A percentile compares a stretch with the other conserved stretches of the same genome.
phyloP scores from a whole-genome alignment of 2,113 vertebrate species.

The Acrocephalus kingi region DNA sequence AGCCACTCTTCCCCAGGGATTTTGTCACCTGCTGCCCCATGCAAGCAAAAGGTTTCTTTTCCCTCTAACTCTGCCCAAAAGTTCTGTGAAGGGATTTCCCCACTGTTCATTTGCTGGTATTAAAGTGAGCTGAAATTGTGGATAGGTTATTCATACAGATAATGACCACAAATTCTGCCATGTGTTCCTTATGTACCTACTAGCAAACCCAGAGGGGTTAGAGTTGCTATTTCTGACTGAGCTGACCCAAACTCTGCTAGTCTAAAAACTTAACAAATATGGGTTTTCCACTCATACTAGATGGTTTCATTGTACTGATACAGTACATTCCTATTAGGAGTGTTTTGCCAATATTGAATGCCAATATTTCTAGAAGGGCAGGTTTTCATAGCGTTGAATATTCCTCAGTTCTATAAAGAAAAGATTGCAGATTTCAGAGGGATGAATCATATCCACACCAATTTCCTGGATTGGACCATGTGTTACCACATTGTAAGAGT shows the following conservation, averaged over 20 bases:
- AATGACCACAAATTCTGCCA: neutral
- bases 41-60: neutral
- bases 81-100: neutral
- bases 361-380: neutral
- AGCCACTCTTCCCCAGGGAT: neutral
- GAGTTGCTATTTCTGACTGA: neutral
- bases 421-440: conserved; percentile 9
- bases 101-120: neutral
- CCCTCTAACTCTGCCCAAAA: neutral
- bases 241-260: neutral
- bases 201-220: neutral
- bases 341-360: conserved; percentile 18
- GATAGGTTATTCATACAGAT: neutral
- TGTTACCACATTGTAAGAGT: neutral
- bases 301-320: neutral
- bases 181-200: accelerated
- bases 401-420: neutral
- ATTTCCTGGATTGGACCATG: neutral
- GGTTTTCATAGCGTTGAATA: neutral
- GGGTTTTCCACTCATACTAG: neutral
- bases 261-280: neutral
- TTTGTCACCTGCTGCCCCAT: neutral
- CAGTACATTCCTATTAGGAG: neutral
- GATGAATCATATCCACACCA: conserved; percentile 2
- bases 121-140: neutral